These are phyloP conservation scores for Epistrophe grossulariae DNA, from an alignment of 2,888 invertebrate genomes.

Conservation along the genomic window DNA sequence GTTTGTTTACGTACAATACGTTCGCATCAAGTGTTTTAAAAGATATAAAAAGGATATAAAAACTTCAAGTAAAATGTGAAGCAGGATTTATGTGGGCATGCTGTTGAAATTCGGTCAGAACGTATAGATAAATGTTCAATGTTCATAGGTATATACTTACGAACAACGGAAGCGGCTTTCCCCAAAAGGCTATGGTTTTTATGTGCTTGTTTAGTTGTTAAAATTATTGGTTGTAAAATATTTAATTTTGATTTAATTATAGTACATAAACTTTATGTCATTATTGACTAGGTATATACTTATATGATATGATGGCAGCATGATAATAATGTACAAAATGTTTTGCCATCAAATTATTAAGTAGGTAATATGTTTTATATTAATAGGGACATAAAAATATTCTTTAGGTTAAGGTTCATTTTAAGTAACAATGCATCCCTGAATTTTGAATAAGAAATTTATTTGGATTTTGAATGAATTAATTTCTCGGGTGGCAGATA, in stretches of 20 bases:
- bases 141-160: not conserved
- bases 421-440: too few species aligned
- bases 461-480: too few species aligned
- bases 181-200: conserved; percentile 55
- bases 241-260: conserved; percentile 36
- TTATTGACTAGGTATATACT: too few species aligned
- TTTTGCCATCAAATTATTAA: not conserved
- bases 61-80: conserved; percentile 64
- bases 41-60: conserved; percentile 76
- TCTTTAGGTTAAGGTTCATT: too few species aligned
- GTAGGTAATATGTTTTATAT: too few species aligned
- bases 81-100: conserved; percentile 67
- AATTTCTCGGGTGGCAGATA: too few species aligned
- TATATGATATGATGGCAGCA: not conserved
- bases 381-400: not conserved
- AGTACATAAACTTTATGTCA: conserved; percentile 46
- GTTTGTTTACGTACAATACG: conserved; percentile 59
- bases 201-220: conserved; percentile 63
- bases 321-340: not conserved
- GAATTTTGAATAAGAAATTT: too few species aligned
- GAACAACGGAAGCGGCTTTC: conserved; percentile 39
- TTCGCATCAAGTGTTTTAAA: conserved; percentile 75
- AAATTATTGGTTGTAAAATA: conserved; percentile 53
- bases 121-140: conserved; percentile 2
- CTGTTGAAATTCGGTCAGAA: conserved; percentile 65